These are phyloP conservation scores for Dendroctonus ponderosae DNA, from an alignment of 1,140 invertebrate genomes.

Conservation along the genomic window DNA sequence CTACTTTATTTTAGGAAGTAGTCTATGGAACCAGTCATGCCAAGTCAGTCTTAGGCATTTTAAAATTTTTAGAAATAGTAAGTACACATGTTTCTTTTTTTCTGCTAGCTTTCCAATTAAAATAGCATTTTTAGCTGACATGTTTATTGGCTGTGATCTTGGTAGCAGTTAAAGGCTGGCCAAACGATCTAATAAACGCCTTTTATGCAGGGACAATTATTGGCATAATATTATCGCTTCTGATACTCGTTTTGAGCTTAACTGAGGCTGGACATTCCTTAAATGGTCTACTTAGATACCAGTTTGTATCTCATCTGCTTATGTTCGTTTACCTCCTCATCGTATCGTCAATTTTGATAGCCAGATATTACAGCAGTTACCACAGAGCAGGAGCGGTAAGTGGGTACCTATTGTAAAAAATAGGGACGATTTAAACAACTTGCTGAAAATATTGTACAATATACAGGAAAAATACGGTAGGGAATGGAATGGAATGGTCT, in stretches of 20 bases:
- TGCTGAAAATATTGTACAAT: too few species aligned
- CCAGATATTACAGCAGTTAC: constrained; percentile 3
- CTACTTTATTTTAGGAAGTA: constrained; percentile 1
- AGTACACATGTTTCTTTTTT: background rate
- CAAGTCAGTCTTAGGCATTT: background rate
- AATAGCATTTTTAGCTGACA: constrained; percentile 19
- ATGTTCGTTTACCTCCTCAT: constrained; percentile 33
- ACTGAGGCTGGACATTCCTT: constrained; percentile 27
- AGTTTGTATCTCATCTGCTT: constrained; percentile 14
- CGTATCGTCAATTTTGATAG: constrained; percentile 24
- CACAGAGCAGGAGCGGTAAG: constrained; percentile 34
- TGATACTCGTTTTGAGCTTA: constrained; percentile 24
- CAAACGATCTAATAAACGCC: constrained; percentile 16
- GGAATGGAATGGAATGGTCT: too few species aligned
- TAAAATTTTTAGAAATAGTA: constrained; percentile 10
- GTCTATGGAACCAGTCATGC: constrained; percentile 4
- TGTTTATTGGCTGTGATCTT: constrained; percentile 29
- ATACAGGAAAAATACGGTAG: too few species aligned
- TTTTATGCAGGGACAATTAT: constrained; percentile 29
- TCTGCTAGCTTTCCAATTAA: constrained; percentile 1
- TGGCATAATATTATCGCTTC: constrained; percentile 28
- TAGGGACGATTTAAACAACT: too few species aligned
- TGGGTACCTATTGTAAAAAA: background rate
- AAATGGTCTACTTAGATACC: constrained; percentile 21
- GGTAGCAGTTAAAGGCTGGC: constrained; percentile 11